A percentile compares a stretch with the other conserved stretches of the same genome.
Conservation (phyloP, 2,888 invertebrate species). For the Anthophora plumipes region DNA sequence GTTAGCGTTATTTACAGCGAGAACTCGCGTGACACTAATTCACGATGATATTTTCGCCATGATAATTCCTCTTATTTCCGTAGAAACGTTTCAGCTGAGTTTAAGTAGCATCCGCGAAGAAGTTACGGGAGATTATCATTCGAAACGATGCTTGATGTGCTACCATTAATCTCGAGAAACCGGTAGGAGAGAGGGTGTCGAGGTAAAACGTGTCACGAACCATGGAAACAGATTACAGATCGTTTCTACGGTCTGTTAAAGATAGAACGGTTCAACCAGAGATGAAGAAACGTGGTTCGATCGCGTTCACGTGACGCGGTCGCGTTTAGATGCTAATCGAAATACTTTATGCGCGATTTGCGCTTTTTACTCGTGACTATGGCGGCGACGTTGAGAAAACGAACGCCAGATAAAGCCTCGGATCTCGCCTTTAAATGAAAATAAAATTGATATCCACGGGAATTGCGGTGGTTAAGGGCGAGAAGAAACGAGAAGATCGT, state of each 20-base stretch:
- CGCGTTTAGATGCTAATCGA: constrained; percentile 49
- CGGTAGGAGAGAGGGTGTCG: no score
- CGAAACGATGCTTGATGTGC: constrained; percentile 11
- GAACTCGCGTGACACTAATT: no score
- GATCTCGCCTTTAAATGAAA: constrained; percentile 16
- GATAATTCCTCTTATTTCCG: not conserved
- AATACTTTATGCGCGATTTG: constrained; percentile 27
- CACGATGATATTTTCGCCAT: no score
- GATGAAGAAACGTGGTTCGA: constrained; percentile 54
- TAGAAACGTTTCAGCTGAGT: not conserved
- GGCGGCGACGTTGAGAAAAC: constrained; percentile 10
- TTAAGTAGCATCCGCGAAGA: constrained; percentile 8
- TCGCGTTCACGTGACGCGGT: constrained; percentile 53
- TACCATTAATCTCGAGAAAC: constrained; percentile 37
- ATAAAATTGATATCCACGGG: constrained; percentile 3
- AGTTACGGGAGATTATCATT: not conserved
- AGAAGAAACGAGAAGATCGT: not conserved
- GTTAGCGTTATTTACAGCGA: not conserved
- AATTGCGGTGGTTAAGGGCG: not conserved
- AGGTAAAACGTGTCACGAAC: constrained; percentile 23
- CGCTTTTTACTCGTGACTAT: constrained; percentile 5
- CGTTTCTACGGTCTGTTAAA: constrained; percentile 20
- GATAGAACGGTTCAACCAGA: not conserved
- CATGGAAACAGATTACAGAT: constrained; percentile 37
- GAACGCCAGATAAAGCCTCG: constrained; percentile 32